Base-by-base conservation (phyloP, 2,888 invertebrate species). In the Osmoderma eremita region DNA sequence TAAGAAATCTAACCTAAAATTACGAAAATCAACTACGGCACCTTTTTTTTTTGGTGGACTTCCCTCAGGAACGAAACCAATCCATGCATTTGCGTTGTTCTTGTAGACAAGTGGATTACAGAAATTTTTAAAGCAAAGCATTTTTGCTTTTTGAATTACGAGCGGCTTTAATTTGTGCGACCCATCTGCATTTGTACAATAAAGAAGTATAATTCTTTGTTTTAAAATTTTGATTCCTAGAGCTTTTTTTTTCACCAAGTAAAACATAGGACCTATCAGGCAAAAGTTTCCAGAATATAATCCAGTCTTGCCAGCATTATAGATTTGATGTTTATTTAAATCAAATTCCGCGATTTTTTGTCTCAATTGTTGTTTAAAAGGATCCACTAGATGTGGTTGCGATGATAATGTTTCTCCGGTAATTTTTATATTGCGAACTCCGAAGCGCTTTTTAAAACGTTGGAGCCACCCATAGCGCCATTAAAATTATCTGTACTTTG, bases 191-290 rank as follows among this genome's bases (percentile, higher is more conserved):
- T 20, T 49, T 49, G 20, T 48, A 15, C 48, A 15, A 48, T 18
- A 5, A 18, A 48, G 48, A 3, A 48, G 18, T 18, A 3, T 49
- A 49, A 20, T 49, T 20, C 20, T 49, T 20, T 49, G 49, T 20
- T 49, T 49, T 18, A 20, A 8, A 49, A 49, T 20, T 49, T 49
- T 49, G 12, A 49, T 49, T 49, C 49, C 18, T n/a, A n/a, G n/a
- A n/a, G n/a, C n/a, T n/a, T n/a, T n/a, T n/a, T 49, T 18, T 24
- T 24, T 18, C 48, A 48, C 17, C 15, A 48, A 48, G 8, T 15
- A 1, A 18, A 18, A 18, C 18, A 48, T 15, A 1, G 18, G 5
- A 17, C 18, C 18, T 17, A 24, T 24, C 24, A 24, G 24, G 24
- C 3, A 24, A 24, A 24, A 24, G 24, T 4, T 24, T 24, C 24